A percentile compares a stretch with the other conserved stretches of the same genome.
phyloP scores from a whole-genome alignment of 2,113 vertebrate species.

The Hippocampus barbouri region DNA sequence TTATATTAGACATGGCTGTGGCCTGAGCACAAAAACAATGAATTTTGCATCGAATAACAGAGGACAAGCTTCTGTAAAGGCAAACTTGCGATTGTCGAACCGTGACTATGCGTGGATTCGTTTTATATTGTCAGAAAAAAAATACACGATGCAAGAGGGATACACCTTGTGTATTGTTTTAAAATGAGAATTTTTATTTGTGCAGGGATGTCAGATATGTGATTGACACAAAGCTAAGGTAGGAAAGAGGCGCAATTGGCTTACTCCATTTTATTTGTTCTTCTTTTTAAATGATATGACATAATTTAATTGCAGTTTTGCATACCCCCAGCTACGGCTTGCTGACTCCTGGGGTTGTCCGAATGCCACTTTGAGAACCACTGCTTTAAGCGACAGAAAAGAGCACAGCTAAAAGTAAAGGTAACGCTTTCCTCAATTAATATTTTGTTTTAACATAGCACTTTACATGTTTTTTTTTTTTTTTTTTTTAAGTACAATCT shows the following conservation, averaged over 20 bases:
- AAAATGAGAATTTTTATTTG: neutral
- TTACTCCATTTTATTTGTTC: neutral
- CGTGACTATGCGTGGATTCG: too few species aligned
- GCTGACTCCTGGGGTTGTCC: too few species aligned
- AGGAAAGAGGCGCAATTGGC: neutral
- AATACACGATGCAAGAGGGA: too few species aligned
- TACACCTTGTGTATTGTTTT: too few species aligned
- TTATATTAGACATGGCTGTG: too few species aligned
- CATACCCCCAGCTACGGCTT: neutral
- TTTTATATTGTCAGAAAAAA: too few species aligned
- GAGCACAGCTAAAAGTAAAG: neutral
- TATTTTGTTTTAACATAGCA: conserved; percentile 39
- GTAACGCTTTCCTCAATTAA: neutral
- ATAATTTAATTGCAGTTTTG: neutral
- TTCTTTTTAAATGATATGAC: neutral
- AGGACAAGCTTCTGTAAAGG: too few species aligned
- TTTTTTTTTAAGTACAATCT: neutral
- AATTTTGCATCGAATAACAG: too few species aligned
- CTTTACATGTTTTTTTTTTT: conserved; percentile 37
- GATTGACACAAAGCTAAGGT: neutral
- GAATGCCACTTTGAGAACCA: neutral
- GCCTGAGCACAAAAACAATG: too few species aligned
- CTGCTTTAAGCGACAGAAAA: neutral
- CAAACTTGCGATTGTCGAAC: too few species aligned
- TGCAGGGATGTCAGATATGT: neutral